phyloP scores from a whole-genome alignment of 2,797 vertebrate species.

The Lacerta agilis region DNA sequence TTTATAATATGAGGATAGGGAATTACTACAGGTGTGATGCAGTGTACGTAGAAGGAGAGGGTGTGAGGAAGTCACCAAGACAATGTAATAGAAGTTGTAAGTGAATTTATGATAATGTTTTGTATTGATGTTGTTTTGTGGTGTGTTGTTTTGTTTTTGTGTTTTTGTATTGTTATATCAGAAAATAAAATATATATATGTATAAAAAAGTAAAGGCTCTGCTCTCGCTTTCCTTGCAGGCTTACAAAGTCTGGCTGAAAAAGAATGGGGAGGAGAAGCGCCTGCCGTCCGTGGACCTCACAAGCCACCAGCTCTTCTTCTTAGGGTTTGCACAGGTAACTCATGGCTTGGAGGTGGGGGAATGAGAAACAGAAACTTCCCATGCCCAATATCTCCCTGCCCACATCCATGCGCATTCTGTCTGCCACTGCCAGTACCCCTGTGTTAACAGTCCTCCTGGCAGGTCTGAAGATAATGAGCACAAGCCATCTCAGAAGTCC shows the following conservation, averaged over 20 bases:
- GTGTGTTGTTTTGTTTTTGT: too few relatives aligned
- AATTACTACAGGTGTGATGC: too few relatives aligned
- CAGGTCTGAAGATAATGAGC: background rate
- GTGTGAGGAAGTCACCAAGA: too few relatives aligned
- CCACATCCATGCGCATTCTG: background rate
- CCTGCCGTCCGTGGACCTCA: slow-evolving; percentile 91
- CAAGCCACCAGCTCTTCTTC: slow-evolving; percentile 96
- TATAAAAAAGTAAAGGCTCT: too few relatives aligned
- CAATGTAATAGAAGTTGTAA: too few relatives aligned
- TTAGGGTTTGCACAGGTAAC: slow-evolving; percentile 96
- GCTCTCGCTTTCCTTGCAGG: slow-evolving; percentile 74
- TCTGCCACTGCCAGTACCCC: background rate
- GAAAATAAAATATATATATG: too few relatives aligned
- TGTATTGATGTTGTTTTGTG: too few relatives aligned
- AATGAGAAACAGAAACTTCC: background rate
- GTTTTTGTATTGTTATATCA: too few relatives aligned
- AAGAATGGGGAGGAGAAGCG: slow-evolving; percentile 89
- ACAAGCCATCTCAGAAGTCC: background rate
- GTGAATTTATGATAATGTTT: too few relatives aligned
- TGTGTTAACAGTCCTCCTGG: background rate
- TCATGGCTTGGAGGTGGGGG: accelerated
- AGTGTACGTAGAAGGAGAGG: too few relatives aligned
- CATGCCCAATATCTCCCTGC: background rate
- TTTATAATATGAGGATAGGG: too few relatives aligned
- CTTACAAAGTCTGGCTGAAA: slow-evolving; percentile 89